Base-by-base conservation (phyloP, 2,113 vertebrate species). In the Platichthys flesus region DNA sequence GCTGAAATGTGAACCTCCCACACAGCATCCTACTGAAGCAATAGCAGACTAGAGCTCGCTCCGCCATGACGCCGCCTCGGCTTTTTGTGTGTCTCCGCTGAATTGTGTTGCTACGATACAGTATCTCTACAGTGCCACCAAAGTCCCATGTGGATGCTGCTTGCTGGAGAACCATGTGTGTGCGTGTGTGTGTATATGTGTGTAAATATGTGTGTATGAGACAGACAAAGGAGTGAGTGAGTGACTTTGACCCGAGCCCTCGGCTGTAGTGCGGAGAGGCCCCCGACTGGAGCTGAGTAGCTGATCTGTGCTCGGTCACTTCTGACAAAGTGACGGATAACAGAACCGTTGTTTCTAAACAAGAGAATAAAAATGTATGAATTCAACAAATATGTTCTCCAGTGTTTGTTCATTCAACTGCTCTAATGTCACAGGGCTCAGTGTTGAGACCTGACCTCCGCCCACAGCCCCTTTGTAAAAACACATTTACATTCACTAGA, bases 1-100 rank as follows among this genome's bases (percentile, higher is more conserved):
- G 85, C 86, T 85, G 82, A 91, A 88, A 88, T 90, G 89, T 88
- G 84, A 92, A 87, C 86, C 68, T 80, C 80, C 63, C 45, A 77
- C 72, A 73, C 77, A 28, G 51, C 68, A 79, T 80, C 74, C 76
- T 62, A 68, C 72, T 58, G 67, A 83, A 87, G 85, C 83, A 89
- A 84, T 80, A 87, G 79, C 73, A 87, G 79, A 88, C 14, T 62
- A 63, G 31, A 70, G 76, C 90, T 79, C 68, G 76, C 76, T 78
- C 57, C 58, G 63, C 67, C 47, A 16, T 51, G 64, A 64, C 72
- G 4, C 62, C 55, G 57, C 77, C 42, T 61, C 58, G 70, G 71
- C 73, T 84, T 56, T 31, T 31, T 31, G 31, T 72, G 69, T 63
- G 5, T 23, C 23, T 23, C n/a, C 13, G 60, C 77, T 80, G 71